A percentile compares a stretch with the other conserved stretches of the same genome.
Conservation (phyloP, 2,113 vertebrate genomes). For the Lepidothrix coronata region DNA sequence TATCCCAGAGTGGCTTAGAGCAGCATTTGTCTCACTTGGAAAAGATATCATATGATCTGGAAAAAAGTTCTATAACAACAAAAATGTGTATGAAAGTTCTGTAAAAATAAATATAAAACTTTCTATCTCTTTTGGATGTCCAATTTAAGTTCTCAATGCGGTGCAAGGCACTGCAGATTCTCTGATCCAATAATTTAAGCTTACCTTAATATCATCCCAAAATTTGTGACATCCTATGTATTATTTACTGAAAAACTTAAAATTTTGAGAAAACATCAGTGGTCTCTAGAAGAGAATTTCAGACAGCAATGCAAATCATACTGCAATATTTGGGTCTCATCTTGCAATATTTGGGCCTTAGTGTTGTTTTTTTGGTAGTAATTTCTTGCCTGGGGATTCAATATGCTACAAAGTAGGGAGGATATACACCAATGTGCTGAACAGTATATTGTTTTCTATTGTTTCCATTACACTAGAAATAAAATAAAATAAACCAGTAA, state of each 20-base stretch:
- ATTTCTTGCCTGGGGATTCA: neutral
- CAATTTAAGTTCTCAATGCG: neutral
- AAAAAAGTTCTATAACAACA: slow-evolving; percentile 88
- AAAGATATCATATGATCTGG: slow-evolving; percentile 95
- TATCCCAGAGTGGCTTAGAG: slow-evolving; percentile 83
- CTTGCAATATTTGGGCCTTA: neutral
- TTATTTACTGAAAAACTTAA: neutral
- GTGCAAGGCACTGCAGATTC: neutral
- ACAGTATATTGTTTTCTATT: neutral
- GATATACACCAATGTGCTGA: neutral
- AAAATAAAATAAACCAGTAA: neutral
- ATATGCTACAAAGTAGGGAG: neutral
- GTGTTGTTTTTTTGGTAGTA: neutral
- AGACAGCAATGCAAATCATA: neutral
- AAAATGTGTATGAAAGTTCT: slow-evolving; percentile 37
- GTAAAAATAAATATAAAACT: neutral
- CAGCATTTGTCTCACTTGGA: slow-evolving; percentile 83
- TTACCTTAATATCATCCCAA: neutral
- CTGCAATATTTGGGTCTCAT: neutral
- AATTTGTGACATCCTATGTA: neutral
- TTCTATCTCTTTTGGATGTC: neutral
- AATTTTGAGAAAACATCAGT: neutral
- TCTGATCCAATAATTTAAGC: neutral
- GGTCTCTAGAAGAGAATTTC: neutral
- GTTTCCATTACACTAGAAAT: neutral